A percentile compares a stretch with the other conserved stretches of the same genome.
Evolutionary conservation across 2,888 invertebrate genomes (phyloP).

Genomic region (Acanthosepion lycidas): DNA sequence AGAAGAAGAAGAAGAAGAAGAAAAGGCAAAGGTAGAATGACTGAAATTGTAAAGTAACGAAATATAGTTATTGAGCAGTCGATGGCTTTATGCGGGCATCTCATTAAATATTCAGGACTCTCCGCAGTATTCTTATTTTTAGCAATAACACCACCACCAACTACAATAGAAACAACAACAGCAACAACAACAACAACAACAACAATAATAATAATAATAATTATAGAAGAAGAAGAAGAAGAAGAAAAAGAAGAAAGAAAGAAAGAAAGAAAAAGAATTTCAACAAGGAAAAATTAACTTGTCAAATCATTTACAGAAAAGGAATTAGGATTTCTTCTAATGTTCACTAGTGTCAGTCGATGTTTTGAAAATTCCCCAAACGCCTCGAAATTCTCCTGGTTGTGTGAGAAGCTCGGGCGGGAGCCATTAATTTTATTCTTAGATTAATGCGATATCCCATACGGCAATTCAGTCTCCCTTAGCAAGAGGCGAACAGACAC

Average conservation of each 20-base stretch:
- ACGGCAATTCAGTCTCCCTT: not conserved
- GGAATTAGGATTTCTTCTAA: conserved; percentile 33
- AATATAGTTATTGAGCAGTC: too few species aligned
- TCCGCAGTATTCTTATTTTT: too few species aligned
- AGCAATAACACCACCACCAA: too few species aligned
- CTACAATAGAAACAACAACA: too few species aligned
- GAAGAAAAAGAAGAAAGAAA: not conserved
- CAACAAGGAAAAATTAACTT: not conserved
- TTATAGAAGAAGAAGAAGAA: not conserved
- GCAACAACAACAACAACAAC: not conserved
- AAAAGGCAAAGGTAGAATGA: too few species aligned
- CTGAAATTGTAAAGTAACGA: too few species aligned
- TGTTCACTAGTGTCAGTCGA: not conserved
- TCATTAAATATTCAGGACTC: too few species aligned
- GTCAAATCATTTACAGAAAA: not conserved
- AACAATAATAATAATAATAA: not conserved
- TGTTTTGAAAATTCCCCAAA: conserved; percentile 21
- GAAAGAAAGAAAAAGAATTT: too few species aligned
- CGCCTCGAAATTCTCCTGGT: not conserved
- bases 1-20: too few species aligned
- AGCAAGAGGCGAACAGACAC: not conserved
- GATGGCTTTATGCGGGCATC: too few species aligned
- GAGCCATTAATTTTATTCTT: not conserved
- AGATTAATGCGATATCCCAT: not conserved
- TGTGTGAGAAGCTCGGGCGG: not conserved